Evolutionary conservation across 2,888 invertebrate species (phyloP), one percentile per base, ranked within the genome.

Genomic region (Chrysolina haemoptera): DNA sequence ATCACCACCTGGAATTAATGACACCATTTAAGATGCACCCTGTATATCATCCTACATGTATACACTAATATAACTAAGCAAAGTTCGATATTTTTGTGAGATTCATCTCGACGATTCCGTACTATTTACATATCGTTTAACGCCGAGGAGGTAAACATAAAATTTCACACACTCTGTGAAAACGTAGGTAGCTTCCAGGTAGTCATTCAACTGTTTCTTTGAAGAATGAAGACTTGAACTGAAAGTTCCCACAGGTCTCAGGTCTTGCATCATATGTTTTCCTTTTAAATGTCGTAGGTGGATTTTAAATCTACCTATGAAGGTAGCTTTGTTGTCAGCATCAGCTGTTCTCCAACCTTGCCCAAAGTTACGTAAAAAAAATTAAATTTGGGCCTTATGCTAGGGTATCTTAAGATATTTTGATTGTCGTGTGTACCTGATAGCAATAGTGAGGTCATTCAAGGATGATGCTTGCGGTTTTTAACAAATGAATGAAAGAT

Each of bases 171-270:
- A 59, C 35, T 59, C 27, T 16, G 8, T 59, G 35, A 59, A 59
- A 27, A 27, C 16, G 16, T 35, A 35, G 35, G 35, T 35, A 35
- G 35, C 59, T 59, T 35, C 59, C 59, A 59, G 59, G 59, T 59
- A 59, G 59, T 10, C 53, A 11, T 53, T 53, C 53, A 53, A 53
- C 59, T 59, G 59, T 59, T 59, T 59, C 59, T 59, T 53, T 35
- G n/a, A 59, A 59, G 59, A 59, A 59, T 59, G 59, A 59, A 59
- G 59, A 55, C 18, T 16, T 3, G 10, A 53, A 22, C 59, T 35
- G 65, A 68, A 70, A 67, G 71, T 75, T 78, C 78, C 74, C 76
- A 78, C 78, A 76, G 76, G 73, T 78, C 74, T 71, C 68, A 69
- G 62, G 41, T 53, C 68, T 74, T 70, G 68, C 72, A 65, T 76